Base-by-base conservation (phyloP, 2,797 vertebrate species). In the Taenioides sp. region DNA sequence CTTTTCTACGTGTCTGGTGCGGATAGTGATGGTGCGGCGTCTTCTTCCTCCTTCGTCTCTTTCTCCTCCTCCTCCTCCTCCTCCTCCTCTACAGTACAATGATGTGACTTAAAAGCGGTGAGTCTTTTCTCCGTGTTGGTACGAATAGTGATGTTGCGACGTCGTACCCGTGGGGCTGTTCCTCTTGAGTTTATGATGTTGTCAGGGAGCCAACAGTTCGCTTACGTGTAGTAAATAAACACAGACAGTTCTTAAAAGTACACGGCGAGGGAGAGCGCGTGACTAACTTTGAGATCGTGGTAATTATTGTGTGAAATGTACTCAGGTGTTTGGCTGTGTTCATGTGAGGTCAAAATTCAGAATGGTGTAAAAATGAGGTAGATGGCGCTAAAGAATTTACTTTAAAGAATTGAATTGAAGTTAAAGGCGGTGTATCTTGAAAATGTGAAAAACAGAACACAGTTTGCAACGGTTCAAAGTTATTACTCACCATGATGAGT, bases 1-100 rank as follows among this genome's bases (percentile, higher is more conserved):
- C 43, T 50, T 65, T 65, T 65, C 5, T 57, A 72, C 78, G 82
- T 80, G 75, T 75, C n/a, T 64, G 73, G 68, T 69, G 62, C 34
- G 25, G 61, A 87, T 52, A 67, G 55, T 47, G 77, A 58, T 22
- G 74, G 78, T 67, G 65, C 67, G 65, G 65, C 70, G 43, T 67
- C 79, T n/a, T 31, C 28, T 5, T 31, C 28, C 28, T 31, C 28
- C 28, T 34, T 6, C 7, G 7, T 6, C 6, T 9, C 34, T 6
- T 34, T 6, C 7, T 34, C 34, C 7, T 7, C 11, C 11, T 20
- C 16, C 14, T 23, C n/a, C 14, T 18, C 40, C 40, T 43, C 40
- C 64, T 12, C 7, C 23, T 43, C 37, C 12, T 25, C 63, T 63
- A 27, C 40, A 28, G 17, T 65, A 20, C 47, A 18, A 3, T 25